These are phyloP conservation scores for Halictus quadricinctus DNA, from an alignment of 2,888 invertebrate genomes.

Conservation along the genomic window DNA sequence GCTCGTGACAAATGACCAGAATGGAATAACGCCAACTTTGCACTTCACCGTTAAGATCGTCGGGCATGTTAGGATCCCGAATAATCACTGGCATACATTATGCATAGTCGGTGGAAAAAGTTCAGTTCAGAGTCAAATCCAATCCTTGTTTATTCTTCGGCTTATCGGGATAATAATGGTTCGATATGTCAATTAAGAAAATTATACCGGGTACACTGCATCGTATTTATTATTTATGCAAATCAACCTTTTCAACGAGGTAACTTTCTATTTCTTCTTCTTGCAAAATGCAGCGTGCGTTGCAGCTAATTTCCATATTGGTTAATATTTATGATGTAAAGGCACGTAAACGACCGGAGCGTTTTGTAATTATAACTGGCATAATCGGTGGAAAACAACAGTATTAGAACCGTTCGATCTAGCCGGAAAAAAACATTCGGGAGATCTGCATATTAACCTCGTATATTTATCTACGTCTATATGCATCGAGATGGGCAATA, in stretches of 20 bases:
- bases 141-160: neutral
- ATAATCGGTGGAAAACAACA: neutral
- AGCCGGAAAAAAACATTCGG: neutral
- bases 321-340: conserved; percentile 6
- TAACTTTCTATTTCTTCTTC: neutral
- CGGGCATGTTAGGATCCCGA: conserved; percentile 32
- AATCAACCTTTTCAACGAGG: neutral
- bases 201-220: neutral
- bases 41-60: conserved; percentile 48
- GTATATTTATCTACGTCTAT: conserved; percentile 23
- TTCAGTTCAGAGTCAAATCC: conserved; percentile 17
- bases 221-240: conserved; percentile 5
- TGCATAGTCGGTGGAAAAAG: conserved; percentile 35
- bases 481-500: conserved; percentile 37
- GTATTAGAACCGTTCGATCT: neutral
- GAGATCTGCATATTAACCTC: conserved; percentile 27
- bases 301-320: neutral
- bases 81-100: conserved; percentile 47
- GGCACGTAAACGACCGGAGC: too few species aligned
- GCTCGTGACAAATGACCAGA: conserved; percentile 51
- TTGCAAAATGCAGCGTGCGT: neutral
- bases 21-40: conserved; percentile 59
- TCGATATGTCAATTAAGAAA: neutral
- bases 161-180: neutral
- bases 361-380: neutral